Percentiles rank a stretch among this genome's conserved stretches.
Evolutionary conservation across 2,888 invertebrate genomes (phyloP).

Genomic region (Stenchaetothrips biformis): DNA sequence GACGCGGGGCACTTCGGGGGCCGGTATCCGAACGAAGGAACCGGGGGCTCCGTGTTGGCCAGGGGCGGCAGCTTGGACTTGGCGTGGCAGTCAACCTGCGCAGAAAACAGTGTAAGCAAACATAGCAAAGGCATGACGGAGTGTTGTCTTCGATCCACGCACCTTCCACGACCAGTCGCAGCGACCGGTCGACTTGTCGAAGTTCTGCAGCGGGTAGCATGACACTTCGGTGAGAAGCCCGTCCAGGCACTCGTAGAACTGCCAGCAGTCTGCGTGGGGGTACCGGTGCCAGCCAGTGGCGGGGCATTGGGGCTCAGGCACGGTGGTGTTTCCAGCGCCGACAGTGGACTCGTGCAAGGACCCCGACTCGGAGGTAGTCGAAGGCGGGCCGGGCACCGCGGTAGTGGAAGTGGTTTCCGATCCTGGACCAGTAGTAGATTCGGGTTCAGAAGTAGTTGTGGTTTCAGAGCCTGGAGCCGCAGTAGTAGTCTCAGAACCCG

Average conservation of each 20-base stretch:
- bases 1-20: background rate
- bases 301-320: background rate
- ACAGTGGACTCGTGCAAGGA: background rate
- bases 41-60: background rate
- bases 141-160: background rate
- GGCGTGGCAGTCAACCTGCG: background rate
- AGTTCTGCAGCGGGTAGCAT: background rate
- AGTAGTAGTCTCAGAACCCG: background rate
- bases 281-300: background rate
- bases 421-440: background rate
- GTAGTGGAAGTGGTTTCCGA: background rate
- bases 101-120: background rate
- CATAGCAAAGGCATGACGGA: too few species aligned
- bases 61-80: background rate
- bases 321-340: background rate
- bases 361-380: background rate
- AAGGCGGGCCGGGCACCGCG: background rate
- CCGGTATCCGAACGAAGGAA: background rate
- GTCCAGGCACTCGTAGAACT: slow-evolving; percentile 3
- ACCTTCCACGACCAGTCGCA: slow-evolving; percentile 6
- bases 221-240: background rate
- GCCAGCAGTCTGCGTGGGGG: background rate
- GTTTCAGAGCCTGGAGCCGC: background rate
- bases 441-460: background rate
- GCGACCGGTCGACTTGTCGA: background rate